Evolutionary conservation across 2,888 invertebrate species (phyloP), one percentile per base, ranked within the genome.

Genomic region (Prosapia bicincta): DNA sequence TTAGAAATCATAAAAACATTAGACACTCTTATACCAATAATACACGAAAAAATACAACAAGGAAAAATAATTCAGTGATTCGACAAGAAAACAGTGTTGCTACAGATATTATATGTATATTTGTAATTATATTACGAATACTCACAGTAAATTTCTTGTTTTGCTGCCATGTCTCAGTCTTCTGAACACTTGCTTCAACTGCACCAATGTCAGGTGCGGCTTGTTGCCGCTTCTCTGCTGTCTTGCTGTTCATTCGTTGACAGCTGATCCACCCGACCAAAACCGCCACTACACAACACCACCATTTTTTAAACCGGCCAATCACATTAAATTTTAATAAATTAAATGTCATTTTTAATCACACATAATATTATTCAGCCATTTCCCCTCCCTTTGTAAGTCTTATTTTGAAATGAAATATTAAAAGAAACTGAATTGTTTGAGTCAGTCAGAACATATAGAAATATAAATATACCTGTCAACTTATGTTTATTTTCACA

Each of bases 131-230:
- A 30, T 30, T 5, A 13, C 9, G 20, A 20, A 20, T n/a, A 76
- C 84, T 82, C 80, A 85, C 86, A 68, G 86, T 86, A 81, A 83
- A 86, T 81, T 85, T 86, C 79, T 86, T 86, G 71, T 85, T 84
- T 76, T 84, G 84, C 77, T 85, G 85, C 84, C 85, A 84, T 3
- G 85, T 85, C 80, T 86, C 86, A 30, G 85, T 84, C 79, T 85
- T 85, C 26, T 83, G 82, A 5, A 85, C 85, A 75, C 81, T 81
- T 10, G 83, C 83, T 13, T 78, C 78, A 26, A 78, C 75, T 23
- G 69, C 69, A 54, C 54, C 54, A n/a, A 54, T 20, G 23, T 23
- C 69, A 6, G 74, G 54, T 69, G 66, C 69, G 23, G 74, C 54
- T 69, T 74, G 74, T 9, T 65, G 69, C 24, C 67, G 26, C 23